Base-by-base conservation (phyloP, 2,888 invertebrate genomes). In the Brachylomia viminalis region DNA sequence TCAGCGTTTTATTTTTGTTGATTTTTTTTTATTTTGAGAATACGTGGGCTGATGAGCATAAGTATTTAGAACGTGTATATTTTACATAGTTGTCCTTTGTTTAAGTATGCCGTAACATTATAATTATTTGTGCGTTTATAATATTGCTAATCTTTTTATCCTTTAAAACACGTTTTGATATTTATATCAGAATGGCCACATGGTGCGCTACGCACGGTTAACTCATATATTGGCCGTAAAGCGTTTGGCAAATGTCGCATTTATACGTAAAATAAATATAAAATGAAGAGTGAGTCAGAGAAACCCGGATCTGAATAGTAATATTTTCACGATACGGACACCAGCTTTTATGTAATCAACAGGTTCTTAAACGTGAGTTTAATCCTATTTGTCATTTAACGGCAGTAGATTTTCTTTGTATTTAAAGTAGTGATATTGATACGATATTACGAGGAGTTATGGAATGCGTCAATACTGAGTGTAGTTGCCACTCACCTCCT, bases 261-360 rank as follows among this genome's bases (percentile, higher is more conserved):
- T 77, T 80, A 80, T 80, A 80, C 77, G 73, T 83, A 85, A 88
- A 88, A 84, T 74, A 82, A 87, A 84, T 72, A 82, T 82, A 73
- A 77, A 86, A 80, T 83, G 62, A 84, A 85, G 79, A 85, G 85
- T 92, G 90, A 92, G 85, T 91, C 91, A 92, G 90, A 86, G 90
- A 90, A 89, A 94, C 92, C 93, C 93, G 94, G 93, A 94, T 92
- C 90, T 90, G 85, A 87, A 79, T 90, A 89, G 86, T 90, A 90
- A 91, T 91, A 92, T 90, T 92, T 91, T 92, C 92, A 90, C 91
- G 89, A 92, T 87, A 88, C 91, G 89, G 89, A 91, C 7, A 72
- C 89, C 85, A 82, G 75, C 73, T 82, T 67, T 94, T 93, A 92
- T 87, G 86, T 92, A 94, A 94, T 84, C 61, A 81, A 90, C 93